Percentiles rank a stretch among this genome's conserved stretches.
Evolutionary conservation across 2,888 invertebrate genomes (phyloP).

Genomic region (Lycaena phlaeas): DNA sequence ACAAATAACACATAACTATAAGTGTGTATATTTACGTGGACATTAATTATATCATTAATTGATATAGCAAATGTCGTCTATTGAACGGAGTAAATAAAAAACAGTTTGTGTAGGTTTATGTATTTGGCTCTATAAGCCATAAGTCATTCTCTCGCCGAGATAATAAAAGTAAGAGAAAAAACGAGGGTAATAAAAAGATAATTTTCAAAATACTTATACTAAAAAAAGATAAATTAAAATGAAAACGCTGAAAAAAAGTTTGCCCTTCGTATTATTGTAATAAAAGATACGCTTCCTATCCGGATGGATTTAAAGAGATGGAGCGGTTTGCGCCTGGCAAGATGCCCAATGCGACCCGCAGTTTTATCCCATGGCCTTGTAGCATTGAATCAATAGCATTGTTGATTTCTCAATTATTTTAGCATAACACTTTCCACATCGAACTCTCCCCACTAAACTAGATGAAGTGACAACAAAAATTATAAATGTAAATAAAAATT

Average conservation of each 20-base stretch:
- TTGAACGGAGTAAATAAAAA: too few species aligned
- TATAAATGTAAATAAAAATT: too few species aligned
- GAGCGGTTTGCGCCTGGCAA: conserved; percentile 14
- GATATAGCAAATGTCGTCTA: not conserved
- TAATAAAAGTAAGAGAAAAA: conserved; percentile 13
- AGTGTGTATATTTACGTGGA: too few species aligned
- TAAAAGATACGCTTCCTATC: conserved; percentile 1
- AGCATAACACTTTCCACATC: not conserved
- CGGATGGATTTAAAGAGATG: conserved; percentile 10
- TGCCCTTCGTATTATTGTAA: conserved; percentile 1
- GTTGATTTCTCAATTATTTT: conserved; percentile 4
- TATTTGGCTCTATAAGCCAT: too few species aligned
- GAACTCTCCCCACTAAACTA: too few species aligned
- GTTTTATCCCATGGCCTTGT: conserved; percentile 3
- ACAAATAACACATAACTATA: conserved; percentile 2
- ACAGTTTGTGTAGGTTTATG: too few species aligned
- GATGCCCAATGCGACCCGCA: conserved; percentile 9
- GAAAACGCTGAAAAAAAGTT: conserved; percentile 5
- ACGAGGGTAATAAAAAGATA: not conserved
- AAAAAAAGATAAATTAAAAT: not conserved
- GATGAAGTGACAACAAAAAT: too few species aligned
- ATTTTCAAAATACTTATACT: not conserved
- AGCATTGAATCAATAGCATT: conserved; percentile 2
- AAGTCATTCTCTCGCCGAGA: conserved; percentile 27
- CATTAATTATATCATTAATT: not conserved